phyloP scores from a whole-genome alignment of 2,888 invertebrate species.

The Nephrotoma flavescens region DNA sequence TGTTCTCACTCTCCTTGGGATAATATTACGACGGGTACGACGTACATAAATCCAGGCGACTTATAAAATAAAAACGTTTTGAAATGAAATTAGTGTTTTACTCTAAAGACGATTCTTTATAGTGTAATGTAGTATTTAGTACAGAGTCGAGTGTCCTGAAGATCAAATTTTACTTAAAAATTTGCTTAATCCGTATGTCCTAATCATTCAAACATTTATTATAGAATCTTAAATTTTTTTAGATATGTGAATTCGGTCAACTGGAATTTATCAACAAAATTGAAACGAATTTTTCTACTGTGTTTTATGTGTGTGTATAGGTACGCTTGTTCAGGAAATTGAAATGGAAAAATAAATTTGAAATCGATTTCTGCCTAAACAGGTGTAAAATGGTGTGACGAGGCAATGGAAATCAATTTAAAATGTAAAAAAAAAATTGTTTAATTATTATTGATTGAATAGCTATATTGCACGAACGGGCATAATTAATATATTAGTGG shows the following conservation, averaged over 20 bases:
- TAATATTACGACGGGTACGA: background rate
- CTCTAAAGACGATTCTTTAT: background rate
- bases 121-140: no score
- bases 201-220: background rate
- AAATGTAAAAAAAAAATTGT: background rate
- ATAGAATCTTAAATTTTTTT: background rate
- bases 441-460: background rate
- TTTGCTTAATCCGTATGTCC: background rate
- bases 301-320: background rate
- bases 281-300: background rate
- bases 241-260: background rate
- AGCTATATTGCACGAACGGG: background rate
- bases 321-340: background rate
- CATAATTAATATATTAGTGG: background rate
- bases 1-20: background rate
- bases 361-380: background rate
- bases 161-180: background rate
- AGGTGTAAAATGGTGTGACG: background rate
- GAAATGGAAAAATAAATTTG: background rate
- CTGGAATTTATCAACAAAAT: background rate
- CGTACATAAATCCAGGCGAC: background rate
- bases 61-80: background rate
- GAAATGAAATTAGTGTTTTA: background rate
- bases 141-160: background rate
- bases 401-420: background rate